Conservation (phyloP, 2,113 vertebrate genomes). For the Psilopogon haemacephalus region DNA sequence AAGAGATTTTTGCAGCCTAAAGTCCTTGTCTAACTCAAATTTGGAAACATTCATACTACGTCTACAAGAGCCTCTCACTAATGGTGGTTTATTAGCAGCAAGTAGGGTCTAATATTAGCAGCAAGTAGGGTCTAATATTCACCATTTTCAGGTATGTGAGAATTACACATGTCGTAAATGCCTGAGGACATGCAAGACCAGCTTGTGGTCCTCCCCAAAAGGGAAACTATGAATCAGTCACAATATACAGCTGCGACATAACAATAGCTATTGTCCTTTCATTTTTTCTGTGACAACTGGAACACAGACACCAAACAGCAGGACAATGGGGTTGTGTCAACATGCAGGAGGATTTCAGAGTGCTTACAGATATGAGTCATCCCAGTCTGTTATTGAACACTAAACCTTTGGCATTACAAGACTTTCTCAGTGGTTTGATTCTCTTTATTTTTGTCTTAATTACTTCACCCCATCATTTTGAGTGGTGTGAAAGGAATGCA, state of each 20-base stretch:
- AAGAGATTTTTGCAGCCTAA: not conserved
- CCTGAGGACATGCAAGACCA: not conserved
- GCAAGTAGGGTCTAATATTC: not conserved
- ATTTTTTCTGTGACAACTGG: conserved; percentile 39
- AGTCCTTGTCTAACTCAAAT: not conserved
- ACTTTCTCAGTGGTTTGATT: conserved; percentile 29
- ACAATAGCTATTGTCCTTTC: conserved; percentile 53
- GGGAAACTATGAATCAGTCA: conserved; percentile 17
- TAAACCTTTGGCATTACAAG: conserved; percentile 28
- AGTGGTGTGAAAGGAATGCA: conserved; percentile 29
- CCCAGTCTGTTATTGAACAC: not conserved
- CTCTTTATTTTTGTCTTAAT: conserved; percentile 42
- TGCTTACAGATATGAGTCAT: conserved; percentile 35
- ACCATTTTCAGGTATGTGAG: not conserved
- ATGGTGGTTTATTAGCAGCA: not conserved
- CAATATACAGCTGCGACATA: conserved; percentile 21
- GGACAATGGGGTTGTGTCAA: conserved; percentile 42
- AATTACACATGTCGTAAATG: not conserved
- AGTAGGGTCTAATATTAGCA: not conserved
- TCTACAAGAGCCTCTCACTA: not conserved
- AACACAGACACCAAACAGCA: conserved; percentile 24
- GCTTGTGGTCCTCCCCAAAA: not conserved
- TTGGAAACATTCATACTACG: not conserved
- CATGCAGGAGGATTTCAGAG: conserved; percentile 31
- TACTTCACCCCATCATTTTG: not conserved